Evolutionary conservation across 2,797 vertebrate genomes (phyloP).

Genomic region (Acanthurus leucopareius): DNA sequence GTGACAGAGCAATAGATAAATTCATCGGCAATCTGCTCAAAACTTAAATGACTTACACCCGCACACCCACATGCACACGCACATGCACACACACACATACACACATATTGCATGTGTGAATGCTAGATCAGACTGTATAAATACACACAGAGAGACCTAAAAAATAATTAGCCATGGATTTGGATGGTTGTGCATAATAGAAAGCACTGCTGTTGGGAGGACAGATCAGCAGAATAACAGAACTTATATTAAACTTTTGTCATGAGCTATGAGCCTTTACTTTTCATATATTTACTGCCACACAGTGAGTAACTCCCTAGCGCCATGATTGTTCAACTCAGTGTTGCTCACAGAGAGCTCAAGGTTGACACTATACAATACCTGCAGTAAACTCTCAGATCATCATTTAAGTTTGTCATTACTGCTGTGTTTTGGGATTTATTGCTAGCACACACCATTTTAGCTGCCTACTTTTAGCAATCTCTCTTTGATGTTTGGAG

Average conservation of each 20-base stretch:
- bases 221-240: constrained; percentile 15
- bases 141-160: neutral
- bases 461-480: constrained; percentile 23
- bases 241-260: constrained; percentile 15
- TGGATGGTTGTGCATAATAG: constrained; percentile 2
- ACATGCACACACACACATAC: constrained; percentile 3
- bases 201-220: constrained; percentile 1
- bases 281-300: constrained; percentile 22
- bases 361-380: neutral
- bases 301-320: constrained; percentile 30
- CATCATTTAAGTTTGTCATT: constrained; percentile 27
- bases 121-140: neutral
- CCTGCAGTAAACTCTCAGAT: constrained; percentile 37
- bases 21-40: constrained; percentile 25
- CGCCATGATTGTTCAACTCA: constrained; percentile 21
- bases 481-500: constrained; percentile 51
- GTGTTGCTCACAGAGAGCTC: constrained; percentile 18
- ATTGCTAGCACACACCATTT: constrained; percentile 17
- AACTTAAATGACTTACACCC: constrained; percentile 21
- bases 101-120: neutral
- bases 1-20: constrained; percentile 42
- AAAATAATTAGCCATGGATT: neutral
- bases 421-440: constrained; percentile 44
- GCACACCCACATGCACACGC: constrained; percentile 5
- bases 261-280: constrained; percentile 15